phyloP scores from a whole-genome alignment of 2,888 invertebrate genomes.

The Lasius platythorax region DNA sequence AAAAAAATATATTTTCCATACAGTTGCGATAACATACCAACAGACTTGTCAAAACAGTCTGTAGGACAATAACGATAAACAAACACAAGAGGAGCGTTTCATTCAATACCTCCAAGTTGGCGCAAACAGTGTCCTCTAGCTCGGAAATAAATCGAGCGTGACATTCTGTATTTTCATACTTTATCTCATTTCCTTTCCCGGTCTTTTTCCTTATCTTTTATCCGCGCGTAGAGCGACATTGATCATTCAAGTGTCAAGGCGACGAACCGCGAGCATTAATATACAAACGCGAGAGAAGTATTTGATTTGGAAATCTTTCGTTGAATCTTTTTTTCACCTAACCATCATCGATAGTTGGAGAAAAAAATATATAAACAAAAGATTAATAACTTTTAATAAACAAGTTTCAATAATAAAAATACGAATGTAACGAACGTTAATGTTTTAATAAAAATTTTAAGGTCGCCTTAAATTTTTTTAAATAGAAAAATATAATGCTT shows the following conservation, averaged over 20 bases:
- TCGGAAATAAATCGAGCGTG: constrained; percentile 3
- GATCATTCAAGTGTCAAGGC: constrained; percentile 7
- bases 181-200: constrained; percentile 4
- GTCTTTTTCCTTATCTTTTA: neutral
- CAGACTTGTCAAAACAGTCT: constrained; percentile 24
- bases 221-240: neutral
- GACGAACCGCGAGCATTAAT: neutral
- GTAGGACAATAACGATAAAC: constrained; percentile 24
- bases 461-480: too few relatives aligned
- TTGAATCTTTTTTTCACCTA: neutral
- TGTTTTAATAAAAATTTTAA: too few relatives aligned
- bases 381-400: neutral
- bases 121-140: neutral
- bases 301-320: neutral
- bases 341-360: neutral
- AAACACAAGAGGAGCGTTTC: constrained; percentile 13
- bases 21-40: neutral
- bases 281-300: neutral
- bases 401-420: neutral
- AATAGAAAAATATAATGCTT: too few relatives aligned
- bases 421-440: too few relatives aligned
- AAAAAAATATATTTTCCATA: neutral
- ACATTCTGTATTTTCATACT: constrained; percentile 17
- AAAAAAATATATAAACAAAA: neutral
- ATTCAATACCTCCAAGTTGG: constrained; percentile 19